Percentiles rank a stretch among this genome's conserved stretches.
These are phyloP conservation scores for Amphibalanus amphitrite DNA, from an alignment of 1,140 invertebrate species.

Conservation along the genomic window DNA sequence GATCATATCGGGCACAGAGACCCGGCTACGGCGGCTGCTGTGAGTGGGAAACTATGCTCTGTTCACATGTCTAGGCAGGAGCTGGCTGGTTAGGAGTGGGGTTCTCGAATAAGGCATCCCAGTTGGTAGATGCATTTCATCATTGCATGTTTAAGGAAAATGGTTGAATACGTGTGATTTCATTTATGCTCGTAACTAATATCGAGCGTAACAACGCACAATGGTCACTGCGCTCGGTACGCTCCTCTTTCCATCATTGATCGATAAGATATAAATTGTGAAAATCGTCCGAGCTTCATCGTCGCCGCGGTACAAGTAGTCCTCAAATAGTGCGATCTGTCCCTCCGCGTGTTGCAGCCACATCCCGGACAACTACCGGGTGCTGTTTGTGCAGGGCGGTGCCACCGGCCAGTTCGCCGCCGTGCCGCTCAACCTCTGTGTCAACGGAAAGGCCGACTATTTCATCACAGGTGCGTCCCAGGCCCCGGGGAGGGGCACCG, in stretches of 20 bases:
- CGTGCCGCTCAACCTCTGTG: conserved; percentile 70
- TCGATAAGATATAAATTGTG: too few relatives aligned
- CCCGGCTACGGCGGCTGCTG: conserved; percentile 57
- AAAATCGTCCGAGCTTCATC: too few relatives aligned
- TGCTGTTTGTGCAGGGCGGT: conserved; percentile 87
- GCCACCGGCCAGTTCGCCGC: conserved; percentile 87
- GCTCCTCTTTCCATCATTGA: too few relatives aligned
- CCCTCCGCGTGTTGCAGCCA: conserved; percentile 54
- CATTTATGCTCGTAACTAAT: too few relatives aligned
- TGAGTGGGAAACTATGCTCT: conserved; percentile 35
- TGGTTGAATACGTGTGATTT: too few relatives aligned
- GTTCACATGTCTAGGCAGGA: background rate
- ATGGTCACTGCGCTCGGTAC: too few relatives aligned
- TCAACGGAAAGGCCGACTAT: conserved; percentile 63
- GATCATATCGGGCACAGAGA: conserved; percentile 60
- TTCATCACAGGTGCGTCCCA: conserved; percentile 59
- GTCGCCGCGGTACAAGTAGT: too few relatives aligned
- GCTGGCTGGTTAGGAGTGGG: background rate
- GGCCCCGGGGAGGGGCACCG: too few relatives aligned
- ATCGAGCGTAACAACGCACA: too few relatives aligned
- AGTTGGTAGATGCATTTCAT: too few relatives aligned
- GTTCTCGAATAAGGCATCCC: conserved; percentile 10
- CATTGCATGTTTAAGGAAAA: too few relatives aligned
- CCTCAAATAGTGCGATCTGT: too few relatives aligned
- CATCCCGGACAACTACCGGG: conserved; percentile 81